Base-by-base conservation (phyloP, 1,140 invertebrate species). In the Drosophila guanche region DNA sequence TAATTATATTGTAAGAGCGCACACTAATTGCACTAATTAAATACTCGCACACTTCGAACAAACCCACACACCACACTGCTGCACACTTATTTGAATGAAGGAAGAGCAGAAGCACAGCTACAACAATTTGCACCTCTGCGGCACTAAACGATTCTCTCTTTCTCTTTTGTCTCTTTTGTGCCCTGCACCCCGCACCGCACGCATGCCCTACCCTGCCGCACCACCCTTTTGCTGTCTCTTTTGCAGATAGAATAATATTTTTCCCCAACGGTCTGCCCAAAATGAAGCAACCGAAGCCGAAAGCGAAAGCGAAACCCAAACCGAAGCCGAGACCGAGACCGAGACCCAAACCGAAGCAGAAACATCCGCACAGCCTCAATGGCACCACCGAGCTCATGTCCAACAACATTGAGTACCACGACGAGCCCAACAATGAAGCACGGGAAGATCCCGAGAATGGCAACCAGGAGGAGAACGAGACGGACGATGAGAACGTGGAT, bases 201-300 rank as follows among this genome's bases (percentile, higher is more conserved):
- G 51, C 61, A 53, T 47, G 27, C 43, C 52, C 74, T 50, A 29
- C 70, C 48, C 43, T 27, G 6, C 29, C 33, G 45, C 47, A n/a
- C 40, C 55, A 14, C 56, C 14, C 8, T 51, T 46, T 33, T 50
- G 50, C 50, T 50, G 48, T 25, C 76, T 65, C 73, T 79, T 79
- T 90, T 90, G 59, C 89, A 90, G 89, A 90, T 86, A 90, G 89
- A 90, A 66, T 90, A 80, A 90, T 90, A 79, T 90, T 90, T 88
- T 90, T 90, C 70, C 89, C 89, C 54, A 90, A 90, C 65, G 89
- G 89, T 54, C 81, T 89, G 79, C 79, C 89, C 23, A 86, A 86
- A 69, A 56, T 76, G 52, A 86, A 88, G 55, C 74, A 76, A 29
- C 74, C 41, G 29, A 77, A 80, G 70, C 37, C 71, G 45, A 90